Percentiles rank a stretch among this genome's conserved stretches.
phyloP scores from a whole-genome alignment of 2,888 invertebrate genomes.

The Oligia strigilis region DNA sequence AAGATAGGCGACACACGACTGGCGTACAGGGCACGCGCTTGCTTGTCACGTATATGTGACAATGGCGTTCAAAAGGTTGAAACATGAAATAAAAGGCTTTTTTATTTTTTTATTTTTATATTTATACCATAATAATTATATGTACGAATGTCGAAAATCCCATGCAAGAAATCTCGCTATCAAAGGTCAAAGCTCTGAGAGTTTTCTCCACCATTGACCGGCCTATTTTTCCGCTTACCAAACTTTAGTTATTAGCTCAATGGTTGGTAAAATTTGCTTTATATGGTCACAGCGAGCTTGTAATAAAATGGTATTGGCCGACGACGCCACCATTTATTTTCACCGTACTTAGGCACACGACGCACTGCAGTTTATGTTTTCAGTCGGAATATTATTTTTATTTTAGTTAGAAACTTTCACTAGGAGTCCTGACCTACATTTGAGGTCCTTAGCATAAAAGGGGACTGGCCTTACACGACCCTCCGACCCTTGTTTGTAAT shows the following conservation, averaged over 20 bases:
- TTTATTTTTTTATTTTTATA: no score
- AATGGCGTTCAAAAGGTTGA: no score
- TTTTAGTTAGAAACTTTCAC: constrained; percentile 3
- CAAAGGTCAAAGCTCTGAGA: constrained; percentile 18
- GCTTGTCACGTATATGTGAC: no score
- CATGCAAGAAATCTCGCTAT: background rate
- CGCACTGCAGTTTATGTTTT: constrained; percentile 13
- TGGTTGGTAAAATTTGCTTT: constrained; percentile 13
- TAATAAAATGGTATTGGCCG: constrained; percentile 27
- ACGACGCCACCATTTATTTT: constrained; percentile 21
- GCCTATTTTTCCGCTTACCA: constrained; percentile 25
- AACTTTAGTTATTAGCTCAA: constrained; percentile 51
- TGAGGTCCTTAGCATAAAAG: constrained; percentile 13
- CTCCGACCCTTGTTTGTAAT: background rate
- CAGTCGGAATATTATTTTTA: constrained; percentile 11
- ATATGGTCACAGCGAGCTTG: constrained; percentile 21
- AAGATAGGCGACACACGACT: no score
- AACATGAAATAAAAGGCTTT: no score
- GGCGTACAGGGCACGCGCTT: no score
- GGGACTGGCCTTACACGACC: background rate
- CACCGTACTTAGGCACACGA: constrained; percentile 22
- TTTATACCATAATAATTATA: background rate
- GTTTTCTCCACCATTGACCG: constrained; percentile 7
- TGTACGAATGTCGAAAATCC: background rate
- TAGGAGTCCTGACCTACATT: constrained; percentile 19